Percentiles rank a stretch among this genome's conserved stretches.
Evolutionary conservation across 2,888 invertebrate genomes (phyloP).

Genomic region (Dorcus parallelipipedus): DNA sequence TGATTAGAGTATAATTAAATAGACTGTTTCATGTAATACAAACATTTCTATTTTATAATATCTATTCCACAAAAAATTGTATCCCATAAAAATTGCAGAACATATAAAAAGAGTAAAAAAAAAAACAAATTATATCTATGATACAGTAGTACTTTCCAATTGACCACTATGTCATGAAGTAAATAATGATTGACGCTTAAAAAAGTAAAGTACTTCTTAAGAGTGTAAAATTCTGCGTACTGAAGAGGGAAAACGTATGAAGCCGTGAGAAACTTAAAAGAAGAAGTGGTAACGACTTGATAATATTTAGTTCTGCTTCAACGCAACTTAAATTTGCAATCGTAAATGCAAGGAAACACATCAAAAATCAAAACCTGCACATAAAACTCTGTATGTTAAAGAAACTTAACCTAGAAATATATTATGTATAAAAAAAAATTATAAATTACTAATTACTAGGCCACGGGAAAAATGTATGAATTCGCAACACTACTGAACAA

Average conservation of each 20-base stretch:
- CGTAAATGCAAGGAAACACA: not conserved
- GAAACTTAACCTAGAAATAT: conserved; percentile 8
- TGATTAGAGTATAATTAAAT: not conserved
- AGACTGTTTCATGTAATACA: conserved; percentile 8
- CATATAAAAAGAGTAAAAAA: conserved; percentile 3
- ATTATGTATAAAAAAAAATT: not conserved
- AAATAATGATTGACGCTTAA: conserved; percentile 21
- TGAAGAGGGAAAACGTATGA: too few relatives aligned
- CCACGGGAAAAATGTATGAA: too few relatives aligned
- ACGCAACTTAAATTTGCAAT: not conserved
- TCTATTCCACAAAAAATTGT: conserved; percentile 15
- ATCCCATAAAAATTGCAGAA: conserved; percentile 10
- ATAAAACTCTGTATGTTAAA: conserved; percentile 14
- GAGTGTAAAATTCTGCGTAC: too few relatives aligned
- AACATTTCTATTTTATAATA: conserved; percentile 16
- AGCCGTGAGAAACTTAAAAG: conserved; percentile 20
- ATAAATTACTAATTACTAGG: not conserved
- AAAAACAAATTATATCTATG: conserved; percentile 6
- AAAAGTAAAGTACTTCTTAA: conserved; percentile 13
- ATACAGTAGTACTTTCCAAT: too few relatives aligned
- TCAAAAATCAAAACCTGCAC: conserved; percentile 3
- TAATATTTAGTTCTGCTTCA: conserved; percentile 19
- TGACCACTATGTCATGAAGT: conserved; percentile 8
- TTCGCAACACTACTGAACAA: too few relatives aligned
- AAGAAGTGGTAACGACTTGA: conserved; percentile 26